A percentile compares a stretch with the other conserved stretches of the same genome.
These are phyloP conservation scores for Ctenodactylus gundi DNA, from an alignment of 2,113 vertebrate species.

Conservation along the genomic window DNA sequence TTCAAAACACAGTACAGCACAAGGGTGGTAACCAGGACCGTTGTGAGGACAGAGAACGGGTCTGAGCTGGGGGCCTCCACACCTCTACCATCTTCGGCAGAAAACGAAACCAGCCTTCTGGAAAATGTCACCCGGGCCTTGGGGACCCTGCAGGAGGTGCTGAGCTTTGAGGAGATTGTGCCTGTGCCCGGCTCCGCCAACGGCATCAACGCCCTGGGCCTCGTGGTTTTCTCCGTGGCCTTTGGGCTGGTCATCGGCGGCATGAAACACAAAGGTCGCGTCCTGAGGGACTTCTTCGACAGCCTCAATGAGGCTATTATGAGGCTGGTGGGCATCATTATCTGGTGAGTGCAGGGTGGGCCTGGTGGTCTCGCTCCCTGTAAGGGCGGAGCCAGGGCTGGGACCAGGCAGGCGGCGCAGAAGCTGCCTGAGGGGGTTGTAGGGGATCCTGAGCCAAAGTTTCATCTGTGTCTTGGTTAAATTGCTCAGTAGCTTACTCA, in stretches of 20 bases:
- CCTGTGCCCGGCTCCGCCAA: slow-evolving; percentile 91
- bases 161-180: slow-evolving; percentile 90
- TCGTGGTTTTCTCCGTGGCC: slow-evolving; percentile 97
- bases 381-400: too few relatives aligned
- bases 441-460: background rate
- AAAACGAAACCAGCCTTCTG: slow-evolving; percentile 82
- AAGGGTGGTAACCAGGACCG: slow-evolving; percentile 82
- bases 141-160: slow-evolving; percentile 86
- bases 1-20: slow-evolving; percentile 94
- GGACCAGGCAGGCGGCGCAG: background rate
- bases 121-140: slow-evolving; percentile 87
- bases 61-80: slow-evolving; percentile 72
- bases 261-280: slow-evolving; percentile 96
- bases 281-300: slow-evolving; percentile 95
- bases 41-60: slow-evolving; percentile 78
- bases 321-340: slow-evolving; percentile 96
- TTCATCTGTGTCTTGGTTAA: background rate
- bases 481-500: background rate
- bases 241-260: slow-evolving; percentile 96
- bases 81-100: slow-evolving; percentile 59
- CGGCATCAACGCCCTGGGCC: slow-evolving; percentile 95
- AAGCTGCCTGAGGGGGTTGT: background rate
- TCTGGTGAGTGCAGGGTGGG: slow-evolving; percentile 90
- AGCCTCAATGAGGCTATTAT: slow-evolving; percentile 98
- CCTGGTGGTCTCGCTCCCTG: background rate